Conservation (phyloP, 1,140 invertebrate species). For the Homalodisca vitripennis region DNA sequence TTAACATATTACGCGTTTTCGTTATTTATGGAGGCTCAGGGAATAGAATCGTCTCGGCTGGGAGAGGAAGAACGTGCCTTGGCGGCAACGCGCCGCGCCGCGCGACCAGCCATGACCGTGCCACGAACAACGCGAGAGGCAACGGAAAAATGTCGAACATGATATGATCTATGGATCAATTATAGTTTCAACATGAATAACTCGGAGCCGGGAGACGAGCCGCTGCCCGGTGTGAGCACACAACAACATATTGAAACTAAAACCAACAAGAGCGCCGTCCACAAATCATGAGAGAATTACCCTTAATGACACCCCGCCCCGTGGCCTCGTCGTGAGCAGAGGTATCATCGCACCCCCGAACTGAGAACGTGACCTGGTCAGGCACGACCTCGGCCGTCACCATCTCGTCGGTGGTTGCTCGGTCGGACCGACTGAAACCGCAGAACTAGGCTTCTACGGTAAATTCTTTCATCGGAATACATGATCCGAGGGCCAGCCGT, state of each 20-base stretch:
- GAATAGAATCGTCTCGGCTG: conserved; percentile 14
- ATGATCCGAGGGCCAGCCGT: too few species aligned
- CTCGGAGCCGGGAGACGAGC: background rate
- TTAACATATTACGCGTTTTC: conserved; percentile 14
- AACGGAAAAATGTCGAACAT: conserved; percentile 15
- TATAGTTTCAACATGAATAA: conserved; percentile 31
- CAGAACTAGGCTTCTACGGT: too few species aligned
- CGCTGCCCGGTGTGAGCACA: too few species aligned
- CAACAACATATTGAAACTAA: conserved; percentile 24
- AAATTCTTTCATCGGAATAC: too few species aligned
- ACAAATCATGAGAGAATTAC: conserved; percentile 26
- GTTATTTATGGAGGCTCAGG: conserved; percentile 14
- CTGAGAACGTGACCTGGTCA: conserved; percentile 19
- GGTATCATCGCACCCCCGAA: conserved; percentile 26
- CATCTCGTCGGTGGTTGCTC: too few species aligned
- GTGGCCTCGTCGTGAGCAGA: background rate
- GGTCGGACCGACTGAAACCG: too few species aligned
- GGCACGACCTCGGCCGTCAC: conserved; percentile 4
- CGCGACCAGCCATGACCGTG: background rate
- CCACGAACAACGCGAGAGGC: too few species aligned
- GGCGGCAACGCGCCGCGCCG: background rate
- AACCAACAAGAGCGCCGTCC: conserved; percentile 17
- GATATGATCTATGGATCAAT: conserved; percentile 31
- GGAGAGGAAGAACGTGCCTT: background rate
- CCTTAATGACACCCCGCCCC: conserved; percentile 28